These are phyloP conservation scores for Pandion haliaetus DNA, from an alignment of 2,113 vertebrate genomes.

Conservation along the genomic window DNA sequence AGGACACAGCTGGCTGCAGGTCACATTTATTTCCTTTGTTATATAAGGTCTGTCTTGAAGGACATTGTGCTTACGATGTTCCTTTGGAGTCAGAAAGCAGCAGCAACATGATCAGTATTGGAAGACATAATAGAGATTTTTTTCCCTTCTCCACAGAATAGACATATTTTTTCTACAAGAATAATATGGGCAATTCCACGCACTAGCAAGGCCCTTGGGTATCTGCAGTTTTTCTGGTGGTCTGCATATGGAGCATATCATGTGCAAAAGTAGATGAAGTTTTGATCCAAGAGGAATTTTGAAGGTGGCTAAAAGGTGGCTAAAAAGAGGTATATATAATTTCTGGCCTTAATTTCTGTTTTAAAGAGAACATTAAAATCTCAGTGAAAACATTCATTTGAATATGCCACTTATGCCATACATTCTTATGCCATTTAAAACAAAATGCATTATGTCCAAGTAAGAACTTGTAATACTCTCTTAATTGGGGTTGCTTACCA, in stretches of 20 bases:
- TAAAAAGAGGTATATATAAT: neutral
- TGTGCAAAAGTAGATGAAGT: neutral
- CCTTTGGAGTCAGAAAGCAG: neutral
- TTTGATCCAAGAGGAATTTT: neutral
- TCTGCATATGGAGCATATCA: neutral
- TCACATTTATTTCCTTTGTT: neutral
- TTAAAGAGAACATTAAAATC: neutral
- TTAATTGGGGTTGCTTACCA: neutral
- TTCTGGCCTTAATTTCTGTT: neutral
- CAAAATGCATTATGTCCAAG: neutral
- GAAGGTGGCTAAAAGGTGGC: neutral
- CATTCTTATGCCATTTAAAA: neutral
- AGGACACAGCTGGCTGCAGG: neutral
- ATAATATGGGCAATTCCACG: neutral
- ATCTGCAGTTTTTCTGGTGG: neutral
- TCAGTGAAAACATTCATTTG: neutral
- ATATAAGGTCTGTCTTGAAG: neutral
- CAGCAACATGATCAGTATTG: neutral
- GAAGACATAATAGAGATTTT: neutral
- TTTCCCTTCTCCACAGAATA: neutral
- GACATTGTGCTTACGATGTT: neutral
- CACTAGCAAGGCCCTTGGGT: neutral
- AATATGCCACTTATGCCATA: neutral
- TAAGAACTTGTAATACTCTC: neutral
- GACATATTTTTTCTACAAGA: neutral